Base-by-base conservation (phyloP, 2,888 invertebrate genomes). In the Hyppa rectilinea region DNA sequence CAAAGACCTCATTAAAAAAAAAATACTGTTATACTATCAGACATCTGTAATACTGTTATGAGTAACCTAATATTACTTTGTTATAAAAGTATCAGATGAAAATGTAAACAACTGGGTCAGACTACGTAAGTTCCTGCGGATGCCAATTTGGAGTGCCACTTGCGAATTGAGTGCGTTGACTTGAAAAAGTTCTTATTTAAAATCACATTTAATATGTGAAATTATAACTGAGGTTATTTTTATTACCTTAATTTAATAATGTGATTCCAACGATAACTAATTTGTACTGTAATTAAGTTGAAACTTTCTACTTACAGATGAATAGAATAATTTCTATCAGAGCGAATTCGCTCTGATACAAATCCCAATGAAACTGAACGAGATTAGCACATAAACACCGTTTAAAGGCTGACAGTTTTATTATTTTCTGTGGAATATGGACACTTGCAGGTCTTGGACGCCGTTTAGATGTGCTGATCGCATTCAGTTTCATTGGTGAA, bases 1-100 rank as follows among this genome's bases (percentile, higher is more conserved):
- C 64, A 81, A 81, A 53, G 45, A 77, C 31, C 49, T 62, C 40
- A 50, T 50, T 56, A 55, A 71, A 71, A 61, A 71, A 56, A 38
- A 77, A 26, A 23, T 36, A 36, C 10, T n/a, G n/a, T n/a, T n/a
- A n/a, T n/a, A n/a, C n/a, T n/a, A n/a, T n/a, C n/a, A n/a, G n/a
- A n/a, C n/a, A n/a, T n/a, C n/a, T n/a, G n/a, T n/a, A 78, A 73
- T 45, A 55, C 26, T 26, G 2, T 6, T 12, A 45, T 0, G 12
- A 20, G 40, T 34, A 40, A 20, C 4, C 4, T 43, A 9, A 3
- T 34, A 34, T 52, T 20, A 63, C 17, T 38, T 38, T 26, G 7
- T 58, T 26, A 10, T 4, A 40, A 26, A 20, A 26, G 2, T 40
- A 20, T 14, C 0, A n/a, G 9, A n/a, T 7, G 4, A 58, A 29